Evolutionary conservation across 2,113 vertebrate genomes (phyloP).

Genomic region (Aythya baeri): DNA sequence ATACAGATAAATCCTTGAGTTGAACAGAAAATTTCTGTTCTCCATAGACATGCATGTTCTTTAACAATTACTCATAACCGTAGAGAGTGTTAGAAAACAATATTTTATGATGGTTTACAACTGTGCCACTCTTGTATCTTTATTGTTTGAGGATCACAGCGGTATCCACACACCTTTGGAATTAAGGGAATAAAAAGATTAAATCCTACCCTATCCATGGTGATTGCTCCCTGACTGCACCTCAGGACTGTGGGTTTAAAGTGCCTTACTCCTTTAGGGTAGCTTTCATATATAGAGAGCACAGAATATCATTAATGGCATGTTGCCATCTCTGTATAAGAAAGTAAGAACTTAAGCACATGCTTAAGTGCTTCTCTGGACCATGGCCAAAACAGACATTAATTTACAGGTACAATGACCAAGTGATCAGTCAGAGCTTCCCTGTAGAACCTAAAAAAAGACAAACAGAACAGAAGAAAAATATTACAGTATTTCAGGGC

Average conservation of each 20-base stretch:
- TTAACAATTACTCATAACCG: not conserved
- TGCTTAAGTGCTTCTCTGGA: not conserved
- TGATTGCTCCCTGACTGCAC: not conserved
- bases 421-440: not conserved
- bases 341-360: not conserved
- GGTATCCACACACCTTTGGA: not conserved
- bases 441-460: not conserved
- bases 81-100: not conserved
- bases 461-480: not conserved
- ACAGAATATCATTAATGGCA: not conserved
- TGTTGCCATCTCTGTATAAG: not conserved
- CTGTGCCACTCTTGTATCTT: not conserved
- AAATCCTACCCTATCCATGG: not conserved
- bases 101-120: fast-evolving
- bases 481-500: not conserved
- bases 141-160: not conserved
- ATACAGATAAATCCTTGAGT: not conserved
- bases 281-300: not conserved
- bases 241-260: not conserved
- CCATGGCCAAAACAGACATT: not conserved
- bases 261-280: not conserved
- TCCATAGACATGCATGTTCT: not conserved
- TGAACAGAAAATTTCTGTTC: not conserved
- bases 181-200: not conserved
- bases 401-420: not conserved